Evolutionary conservation across 2,797 vertebrate genomes (phyloP), one percentile per base, ranked within the genome.

Genomic region (Hoplostethus atlanticus): DNA sequence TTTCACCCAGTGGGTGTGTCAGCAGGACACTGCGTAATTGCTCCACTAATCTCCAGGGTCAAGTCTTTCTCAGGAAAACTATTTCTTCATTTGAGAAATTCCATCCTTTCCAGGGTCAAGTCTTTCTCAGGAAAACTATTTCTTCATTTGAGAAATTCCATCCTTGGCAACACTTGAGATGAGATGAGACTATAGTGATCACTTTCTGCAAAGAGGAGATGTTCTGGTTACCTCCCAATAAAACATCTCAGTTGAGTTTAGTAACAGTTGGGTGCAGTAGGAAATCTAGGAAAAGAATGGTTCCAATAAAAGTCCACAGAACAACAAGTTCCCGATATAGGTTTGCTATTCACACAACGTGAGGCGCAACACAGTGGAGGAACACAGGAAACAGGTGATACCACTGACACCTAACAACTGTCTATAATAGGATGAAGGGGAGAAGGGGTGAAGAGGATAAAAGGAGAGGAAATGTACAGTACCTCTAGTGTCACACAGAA

Each of bases 351-450:
- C 5, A 2, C 17, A 54, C 56, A 64, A 28, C 0, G 0, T 56
- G 77, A 72, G 50, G 50, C 16, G 51, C 54, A 38, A 47, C 46
- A 68, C 70, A 72, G 36, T 9, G 0, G 60, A 61, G 36, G 61
- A 63, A 72, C 71, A 76, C 71, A 71, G 71, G 80, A 82, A 80
- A 70, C 81, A 80, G 76, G 67, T 75, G 84, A 84, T 38, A 25
- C 73, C 13, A 1, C 10, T 63, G 77, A 76, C 70, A 87, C 61
- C 65, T 38, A 21, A 76, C 65, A 53, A 48, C 47, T 67, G 84
- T 71, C 80, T 71, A 68, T 46, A 55, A 50, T 58, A 60, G 21
- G 55, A 16, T 80, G 53, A 71, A 48, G 21, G 52, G 40, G 21
- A 60, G 21, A 21, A 21, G 21, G 21, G 21, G n/a, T n/a, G 48